Conservation (phyloP, 2,113 vertebrate species). For the Carassius carassius region DNA sequence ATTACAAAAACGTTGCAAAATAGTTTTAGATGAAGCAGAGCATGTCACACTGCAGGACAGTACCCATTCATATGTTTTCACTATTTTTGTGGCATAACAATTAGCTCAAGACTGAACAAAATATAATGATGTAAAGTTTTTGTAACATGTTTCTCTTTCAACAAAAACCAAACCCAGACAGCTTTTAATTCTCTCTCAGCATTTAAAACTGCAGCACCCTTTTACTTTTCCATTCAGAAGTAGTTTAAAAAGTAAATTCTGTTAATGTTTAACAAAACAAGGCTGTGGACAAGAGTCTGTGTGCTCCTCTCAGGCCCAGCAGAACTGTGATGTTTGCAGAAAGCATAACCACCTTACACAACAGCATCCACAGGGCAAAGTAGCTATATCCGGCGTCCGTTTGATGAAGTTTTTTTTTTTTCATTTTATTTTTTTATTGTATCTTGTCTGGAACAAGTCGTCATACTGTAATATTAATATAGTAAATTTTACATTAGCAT, state of each 20-base stretch:
- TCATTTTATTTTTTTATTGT: neutral
- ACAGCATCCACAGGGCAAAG: neutral
- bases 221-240: neutral
- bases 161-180: neutral
- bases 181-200: neutral
- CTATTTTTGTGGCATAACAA: neutral
- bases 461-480: conserved; percentile 3
- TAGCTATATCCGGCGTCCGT: too few relatives aligned
- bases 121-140: neutral
- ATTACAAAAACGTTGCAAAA: neutral
- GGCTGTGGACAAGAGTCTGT: neutral
- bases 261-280: conserved; percentile 18
- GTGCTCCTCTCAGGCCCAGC: neutral
- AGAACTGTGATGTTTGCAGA: neutral
- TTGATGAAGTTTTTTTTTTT: too few relatives aligned
- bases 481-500: conserved; percentile 31
- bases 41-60: neutral
- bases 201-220: neutral
- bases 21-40: neutral
- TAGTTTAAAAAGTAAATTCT: conserved; percentile 4
- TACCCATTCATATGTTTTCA: neutral
- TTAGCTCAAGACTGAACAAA: neutral
- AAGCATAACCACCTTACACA: neutral
- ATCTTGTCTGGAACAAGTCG: neutral
- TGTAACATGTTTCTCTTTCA: neutral